Percentiles rank a stretch among this genome's conserved stretches.
Evolutionary conservation across 2,797 vertebrate genomes (phyloP).

Genomic region (Betta splendens): DNA sequence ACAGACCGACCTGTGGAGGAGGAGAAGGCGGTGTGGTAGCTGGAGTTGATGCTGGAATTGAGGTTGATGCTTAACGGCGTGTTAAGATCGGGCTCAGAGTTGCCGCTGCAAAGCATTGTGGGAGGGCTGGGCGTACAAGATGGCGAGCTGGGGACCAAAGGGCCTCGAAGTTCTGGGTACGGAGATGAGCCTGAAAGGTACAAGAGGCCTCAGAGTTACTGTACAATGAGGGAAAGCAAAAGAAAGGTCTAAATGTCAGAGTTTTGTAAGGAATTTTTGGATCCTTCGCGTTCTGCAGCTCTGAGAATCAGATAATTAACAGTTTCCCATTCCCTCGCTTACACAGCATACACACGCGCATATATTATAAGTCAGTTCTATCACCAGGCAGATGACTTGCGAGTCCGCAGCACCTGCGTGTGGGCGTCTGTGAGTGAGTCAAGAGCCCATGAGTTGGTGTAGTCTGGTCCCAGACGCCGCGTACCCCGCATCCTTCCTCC

Average conservation of each 20-base stretch:
- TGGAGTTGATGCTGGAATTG: constrained; percentile 82
- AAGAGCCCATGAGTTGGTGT: constrained; percentile 48
- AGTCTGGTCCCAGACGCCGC: constrained; percentile 27
- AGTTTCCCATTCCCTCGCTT: constrained; percentile 25
- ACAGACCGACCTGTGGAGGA: constrained; percentile 80
- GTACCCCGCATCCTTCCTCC: constrained; percentile 16
- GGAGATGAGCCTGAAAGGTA: constrained; percentile 87
- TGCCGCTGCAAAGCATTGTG: constrained; percentile 83
- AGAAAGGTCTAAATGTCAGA: constrained; percentile 1
- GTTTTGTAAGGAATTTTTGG: constrained; percentile 5
- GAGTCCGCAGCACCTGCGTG: constrained; percentile 47
- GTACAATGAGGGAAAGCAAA: too few relatives aligned
- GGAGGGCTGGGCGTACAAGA: constrained; percentile 86
- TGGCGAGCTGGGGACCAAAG: constrained; percentile 87
- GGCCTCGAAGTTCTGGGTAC: constrained; percentile 80
- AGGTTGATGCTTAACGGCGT: constrained; percentile 73
- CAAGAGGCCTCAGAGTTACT: constrained; percentile 13
- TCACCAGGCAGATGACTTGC: constrained; percentile 62
- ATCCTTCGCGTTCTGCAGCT: constrained; percentile 5
- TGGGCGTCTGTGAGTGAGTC: constrained; percentile 65
- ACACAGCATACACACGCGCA: constrained; percentile 10
- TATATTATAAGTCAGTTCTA: constrained; percentile 32
- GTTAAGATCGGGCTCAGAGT: constrained; percentile 87
- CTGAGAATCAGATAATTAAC: constrained; percentile 30
- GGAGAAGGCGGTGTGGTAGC: constrained; percentile 79